A percentile compares a stretch with the other conserved stretches of the same genome.
These are phyloP conservation scores for Sciaenops ocellatus DNA, from an alignment of 2,797 vertebrate genomes.

Conservation along the genomic window DNA sequence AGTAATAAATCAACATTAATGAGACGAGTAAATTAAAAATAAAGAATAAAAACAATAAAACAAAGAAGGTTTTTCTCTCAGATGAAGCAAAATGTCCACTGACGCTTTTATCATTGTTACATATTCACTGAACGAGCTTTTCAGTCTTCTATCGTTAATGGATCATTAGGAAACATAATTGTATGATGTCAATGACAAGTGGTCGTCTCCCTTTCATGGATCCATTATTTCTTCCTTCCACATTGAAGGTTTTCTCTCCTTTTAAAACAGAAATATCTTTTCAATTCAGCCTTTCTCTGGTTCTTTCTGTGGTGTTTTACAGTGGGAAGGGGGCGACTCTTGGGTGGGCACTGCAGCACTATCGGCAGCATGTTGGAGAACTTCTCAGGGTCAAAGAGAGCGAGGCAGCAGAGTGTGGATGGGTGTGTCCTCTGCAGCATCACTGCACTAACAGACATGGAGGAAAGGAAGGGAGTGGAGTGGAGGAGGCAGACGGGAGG, in stretches of 20 bases:
- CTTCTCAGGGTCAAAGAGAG: constrained; percentile 75
- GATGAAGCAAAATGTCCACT: constrained; percentile 7
- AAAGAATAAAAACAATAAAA: too few relatives aligned
- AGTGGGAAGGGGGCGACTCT: constrained; percentile 33
- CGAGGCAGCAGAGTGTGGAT: constrained; percentile 56
- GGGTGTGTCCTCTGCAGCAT: constrained; percentile 84
- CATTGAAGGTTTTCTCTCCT: constrained; percentile 11
- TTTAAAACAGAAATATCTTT: constrained; percentile 17
- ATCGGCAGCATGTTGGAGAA: constrained; percentile 63
- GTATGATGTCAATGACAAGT: constrained; percentile 53
- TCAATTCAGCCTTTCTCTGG: background rate
- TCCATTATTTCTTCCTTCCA: constrained; percentile 40
- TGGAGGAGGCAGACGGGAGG: constrained; percentile 44
- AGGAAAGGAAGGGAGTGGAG: constrained; percentile 32
- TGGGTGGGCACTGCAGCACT: constrained; percentile 77
- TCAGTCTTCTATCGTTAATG: constrained; percentile 35
- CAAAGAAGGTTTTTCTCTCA: background rate
- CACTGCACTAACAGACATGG: constrained; percentile 65
- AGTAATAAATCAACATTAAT: background rate
- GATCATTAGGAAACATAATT: constrained; percentile 54
- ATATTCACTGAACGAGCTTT: constrained; percentile 31
- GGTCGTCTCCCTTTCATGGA: constrained; percentile 26
- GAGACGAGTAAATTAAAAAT: background rate
- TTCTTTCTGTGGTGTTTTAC: constrained; percentile 3
- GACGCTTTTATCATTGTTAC: background rate